These are phyloP conservation scores for Oligia strigilis DNA, from an alignment of 2,888 invertebrate genomes.

Conservation along the genomic window DNA sequence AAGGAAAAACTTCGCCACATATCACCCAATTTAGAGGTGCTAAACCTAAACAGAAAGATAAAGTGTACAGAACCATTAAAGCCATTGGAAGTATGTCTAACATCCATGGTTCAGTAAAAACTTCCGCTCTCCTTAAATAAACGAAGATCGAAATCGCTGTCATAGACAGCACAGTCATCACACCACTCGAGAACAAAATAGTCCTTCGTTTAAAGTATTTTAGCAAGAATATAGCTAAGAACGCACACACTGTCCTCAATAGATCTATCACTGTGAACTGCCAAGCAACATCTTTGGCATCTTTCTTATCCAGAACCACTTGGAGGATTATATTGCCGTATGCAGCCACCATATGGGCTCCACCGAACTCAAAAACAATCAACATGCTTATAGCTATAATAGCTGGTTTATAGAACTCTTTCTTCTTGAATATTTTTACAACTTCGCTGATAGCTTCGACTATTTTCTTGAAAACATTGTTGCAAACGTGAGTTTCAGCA, in stretches of 20 bases:
- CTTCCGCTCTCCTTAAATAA: conserved; percentile 80
- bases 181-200: conserved; percentile 84
- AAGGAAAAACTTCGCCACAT: conserved; percentile 87
- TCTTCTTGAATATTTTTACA: conserved; percentile 85
- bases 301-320: conserved; percentile 81
- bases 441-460: conserved; percentile 77
- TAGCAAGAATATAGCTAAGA: conserved; percentile 88
- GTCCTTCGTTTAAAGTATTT: conserved; percentile 84
- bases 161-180: conserved; percentile 83
- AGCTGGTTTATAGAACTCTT: conserved; percentile 86
- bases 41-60: conserved; percentile 86
- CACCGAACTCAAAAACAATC: conserved; percentile 87
- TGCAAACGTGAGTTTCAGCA: conserved; percentile 70
- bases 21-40: conserved; percentile 88
- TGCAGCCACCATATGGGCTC: conserved; percentile 87
- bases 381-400: conserved; percentile 87
- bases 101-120: conserved; percentile 79
- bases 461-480: conserved; percentile 75
- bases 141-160: conserved; percentile 82
- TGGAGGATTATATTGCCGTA: conserved; percentile 86
- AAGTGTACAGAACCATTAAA: conserved; percentile 84
- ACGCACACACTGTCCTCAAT: conserved; percentile 91
- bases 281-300: conserved; percentile 83
- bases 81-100: conserved; percentile 82
- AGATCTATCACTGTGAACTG: conserved; percentile 92